These are phyloP conservation scores for Numenius phaeopus DNA, from an alignment of 2,797 vertebrate genomes.

Conservation along the genomic window DNA sequence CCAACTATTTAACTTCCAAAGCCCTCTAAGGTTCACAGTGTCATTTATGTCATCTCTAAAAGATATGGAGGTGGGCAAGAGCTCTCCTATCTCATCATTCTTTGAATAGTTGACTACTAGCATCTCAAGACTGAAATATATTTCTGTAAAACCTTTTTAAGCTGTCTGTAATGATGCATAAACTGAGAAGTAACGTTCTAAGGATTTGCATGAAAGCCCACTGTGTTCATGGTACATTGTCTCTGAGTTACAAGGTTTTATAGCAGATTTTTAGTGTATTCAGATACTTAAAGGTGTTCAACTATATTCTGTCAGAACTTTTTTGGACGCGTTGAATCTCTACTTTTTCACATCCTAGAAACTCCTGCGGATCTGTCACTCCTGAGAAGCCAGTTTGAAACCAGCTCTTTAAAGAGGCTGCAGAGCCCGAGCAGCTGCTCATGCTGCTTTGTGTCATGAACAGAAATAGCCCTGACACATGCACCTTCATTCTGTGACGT, in stretches of 20 bases:
- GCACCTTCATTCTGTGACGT: background rate
- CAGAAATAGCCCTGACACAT: background rate
- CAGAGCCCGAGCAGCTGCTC: background rate
- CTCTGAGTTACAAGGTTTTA: slow-evolving; percentile 17
- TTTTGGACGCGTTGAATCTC: background rate
- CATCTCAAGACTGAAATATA: background rate
- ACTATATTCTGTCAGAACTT: background rate
- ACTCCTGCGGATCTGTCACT: background rate
- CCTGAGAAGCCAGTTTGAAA: background rate
- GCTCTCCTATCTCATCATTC: background rate
- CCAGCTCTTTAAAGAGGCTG: background rate
- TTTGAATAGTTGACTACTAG: background rate
- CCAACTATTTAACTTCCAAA: background rate
- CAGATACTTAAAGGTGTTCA: background rate
- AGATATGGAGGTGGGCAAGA: background rate
- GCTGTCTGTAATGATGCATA: slow-evolving; percentile 16
- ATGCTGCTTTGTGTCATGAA: background rate
- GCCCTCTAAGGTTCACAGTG: background rate
- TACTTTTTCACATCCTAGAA: background rate
- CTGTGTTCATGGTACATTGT: slow-evolving; percentile 19
- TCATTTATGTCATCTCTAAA: background rate
- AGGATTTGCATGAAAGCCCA: background rate
- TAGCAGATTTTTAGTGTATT: slow-evolving; percentile 6
- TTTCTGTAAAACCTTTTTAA: slow-evolving; percentile 27
- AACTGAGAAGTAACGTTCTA: background rate